These are phyloP conservation scores for Drosophila truncata DNA, from an alignment of 1,140 invertebrate genomes.

Conservation along the genomic window DNA sequence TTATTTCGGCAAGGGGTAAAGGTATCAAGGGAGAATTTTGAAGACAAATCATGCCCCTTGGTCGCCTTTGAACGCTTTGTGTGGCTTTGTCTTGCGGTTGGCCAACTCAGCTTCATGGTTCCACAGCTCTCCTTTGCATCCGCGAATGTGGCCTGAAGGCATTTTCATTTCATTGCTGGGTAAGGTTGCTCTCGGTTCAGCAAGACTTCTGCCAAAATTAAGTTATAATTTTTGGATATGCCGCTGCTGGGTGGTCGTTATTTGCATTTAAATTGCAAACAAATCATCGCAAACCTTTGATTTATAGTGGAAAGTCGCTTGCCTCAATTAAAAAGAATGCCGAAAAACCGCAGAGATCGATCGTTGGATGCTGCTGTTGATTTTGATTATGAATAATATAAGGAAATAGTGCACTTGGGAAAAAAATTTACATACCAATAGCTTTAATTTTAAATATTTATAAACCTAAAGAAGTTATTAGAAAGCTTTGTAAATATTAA, in stretches of 20 bases:
- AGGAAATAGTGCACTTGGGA: constrained; percentile 12
- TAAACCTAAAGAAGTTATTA: fast-evolving
- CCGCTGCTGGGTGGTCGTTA: constrained; percentile 69
- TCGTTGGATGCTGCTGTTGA: not conserved
- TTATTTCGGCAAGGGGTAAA: not conserved
- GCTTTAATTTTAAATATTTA: not conserved
- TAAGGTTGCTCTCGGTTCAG: constrained; percentile 27
- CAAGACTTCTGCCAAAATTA: constrained; percentile 69
- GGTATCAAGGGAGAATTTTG: constrained; percentile 32
- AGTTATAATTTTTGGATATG: constrained; percentile 78
- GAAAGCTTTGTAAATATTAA: too few relatives aligned
- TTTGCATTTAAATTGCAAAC: constrained; percentile 84
- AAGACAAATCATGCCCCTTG: constrained; percentile 79
- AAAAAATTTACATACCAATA: not conserved
- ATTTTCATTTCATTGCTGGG: constrained; percentile 52
- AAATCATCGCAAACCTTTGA: constrained; percentile 74
- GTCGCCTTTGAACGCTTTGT: constrained; percentile 62
- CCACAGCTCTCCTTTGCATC: constrained; percentile 22
- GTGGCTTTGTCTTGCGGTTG: constrained; percentile 69
- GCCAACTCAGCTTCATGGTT: not conserved
- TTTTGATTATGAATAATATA: constrained; percentile 19
- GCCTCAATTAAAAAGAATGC: constrained; percentile 64
- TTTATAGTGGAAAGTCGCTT: constrained; percentile 72
- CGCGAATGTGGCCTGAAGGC: constrained; percentile 48
- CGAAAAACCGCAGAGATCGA: constrained; percentile 26